Percentiles rank a stretch among this genome's conserved stretches.
These are phyloP conservation scores for Dusona sp. DNA, from an alignment of 2,888 invertebrate species.

Conservation along the genomic window DNA sequence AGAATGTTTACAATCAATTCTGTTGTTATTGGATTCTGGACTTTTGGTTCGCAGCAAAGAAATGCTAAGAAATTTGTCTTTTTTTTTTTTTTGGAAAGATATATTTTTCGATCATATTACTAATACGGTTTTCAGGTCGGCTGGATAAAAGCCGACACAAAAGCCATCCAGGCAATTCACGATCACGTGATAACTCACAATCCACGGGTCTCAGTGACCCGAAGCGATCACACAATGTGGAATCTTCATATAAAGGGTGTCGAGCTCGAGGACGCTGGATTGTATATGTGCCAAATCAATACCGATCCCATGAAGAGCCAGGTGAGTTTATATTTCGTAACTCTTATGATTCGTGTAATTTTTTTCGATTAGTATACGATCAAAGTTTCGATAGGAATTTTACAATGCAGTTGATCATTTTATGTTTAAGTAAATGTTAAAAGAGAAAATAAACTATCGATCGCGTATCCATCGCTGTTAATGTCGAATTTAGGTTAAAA, in stretches of 20 bases:
- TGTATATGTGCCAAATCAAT: slow-evolving; percentile 98
- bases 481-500: too few species aligned
- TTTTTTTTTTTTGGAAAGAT: background rate
- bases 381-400: too few species aligned
- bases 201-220: slow-evolving; percentile 93
- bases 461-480: too few species aligned
- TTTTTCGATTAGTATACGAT: background rate
- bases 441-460: too few species aligned
- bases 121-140: slow-evolving; percentile 89
- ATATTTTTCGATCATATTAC: background rate
- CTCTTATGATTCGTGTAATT: background rate
- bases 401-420: too few species aligned
- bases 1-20: too few species aligned
- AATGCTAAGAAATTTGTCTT: background rate
- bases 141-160: slow-evolving; percentile 97
- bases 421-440: too few species aligned
- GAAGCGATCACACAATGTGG: slow-evolving; percentile 95
- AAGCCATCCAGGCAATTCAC: slow-evolving; percentile 96
- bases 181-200: slow-evolving; percentile 97
- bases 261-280: slow-evolving; percentile 94
- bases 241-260: slow-evolving; percentile 95
- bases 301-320: slow-evolving; percentile 98
- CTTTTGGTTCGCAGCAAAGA: background rate
- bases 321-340: slow-evolving; percentile 85
- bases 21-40: too few species aligned